Evolutionary conservation across 2,797 vertebrate species (phyloP).

Genomic region (Carcharodon carcharias): DNA sequence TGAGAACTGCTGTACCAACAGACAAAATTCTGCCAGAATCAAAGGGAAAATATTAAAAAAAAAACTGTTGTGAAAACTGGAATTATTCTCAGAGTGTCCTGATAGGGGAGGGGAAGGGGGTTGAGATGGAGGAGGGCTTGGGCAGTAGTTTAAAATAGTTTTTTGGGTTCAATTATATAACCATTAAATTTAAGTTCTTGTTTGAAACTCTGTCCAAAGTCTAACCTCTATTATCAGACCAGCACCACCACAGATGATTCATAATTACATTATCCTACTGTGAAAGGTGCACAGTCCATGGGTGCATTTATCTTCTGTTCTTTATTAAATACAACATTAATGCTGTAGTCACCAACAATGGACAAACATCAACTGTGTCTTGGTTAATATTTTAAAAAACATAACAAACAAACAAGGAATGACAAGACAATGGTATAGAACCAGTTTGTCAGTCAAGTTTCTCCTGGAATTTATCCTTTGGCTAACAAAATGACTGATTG

Average conservation of each 20-base stretch:
- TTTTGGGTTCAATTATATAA: neutral
- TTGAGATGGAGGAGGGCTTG: neutral
- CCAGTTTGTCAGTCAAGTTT: neutral
- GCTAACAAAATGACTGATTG: neutral
- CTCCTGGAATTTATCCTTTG: neutral
- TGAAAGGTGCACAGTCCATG: neutral
- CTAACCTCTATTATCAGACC: neutral
- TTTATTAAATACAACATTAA: constrained; percentile 13
- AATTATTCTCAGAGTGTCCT: neutral
- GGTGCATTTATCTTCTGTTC: neutral
- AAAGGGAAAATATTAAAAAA: neutral
- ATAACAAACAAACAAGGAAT: constrained; percentile 4
- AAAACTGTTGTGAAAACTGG: neutral
- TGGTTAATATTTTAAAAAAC: constrained; percentile 5
- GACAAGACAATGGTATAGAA: too few species aligned
- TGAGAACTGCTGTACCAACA: constrained; percentile 22
- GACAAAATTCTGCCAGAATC: neutral
- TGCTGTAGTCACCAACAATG: neutral
- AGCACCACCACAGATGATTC: neutral
- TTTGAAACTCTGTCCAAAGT: neutral
- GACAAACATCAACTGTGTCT: neutral
- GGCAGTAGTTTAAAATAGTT: neutral
- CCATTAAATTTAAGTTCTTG: neutral
- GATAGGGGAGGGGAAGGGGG: neutral
- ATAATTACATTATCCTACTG: neutral